These are phyloP conservation scores for Auanema sp. DNA, from an alignment of 2,888 invertebrate genomes.

Conservation along the genomic window DNA sequence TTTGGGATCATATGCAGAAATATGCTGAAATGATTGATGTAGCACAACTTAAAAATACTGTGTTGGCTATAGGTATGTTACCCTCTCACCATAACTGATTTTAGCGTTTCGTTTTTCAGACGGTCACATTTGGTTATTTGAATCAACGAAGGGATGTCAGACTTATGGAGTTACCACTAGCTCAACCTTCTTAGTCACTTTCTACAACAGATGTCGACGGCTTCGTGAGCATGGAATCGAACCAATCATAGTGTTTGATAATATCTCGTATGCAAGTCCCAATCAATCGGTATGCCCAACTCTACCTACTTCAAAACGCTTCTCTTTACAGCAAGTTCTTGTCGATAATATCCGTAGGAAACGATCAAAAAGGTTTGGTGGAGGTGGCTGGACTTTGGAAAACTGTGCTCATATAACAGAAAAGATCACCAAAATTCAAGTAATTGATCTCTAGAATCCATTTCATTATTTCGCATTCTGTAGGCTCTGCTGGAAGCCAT, in stretches of 20 bases:
- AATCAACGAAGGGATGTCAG: constrained; percentile 26
- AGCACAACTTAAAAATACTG: constrained; percentile 27
- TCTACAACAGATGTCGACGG: constrained; percentile 31
- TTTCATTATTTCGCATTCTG: constrained; percentile 5
- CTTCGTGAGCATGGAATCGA: constrained; percentile 26
- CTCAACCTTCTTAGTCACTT: constrained; percentile 27
- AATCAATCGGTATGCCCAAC: background rate
- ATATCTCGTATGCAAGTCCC: constrained; percentile 4
- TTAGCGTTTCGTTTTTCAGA: constrained; percentile 31
- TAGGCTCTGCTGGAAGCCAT: constrained; percentile 77
- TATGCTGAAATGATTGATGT: constrained; percentile 22
- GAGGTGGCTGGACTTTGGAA: background rate
- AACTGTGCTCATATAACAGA: background rate
- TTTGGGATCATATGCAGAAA: constrained; percentile 34
- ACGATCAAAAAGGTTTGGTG: background rate
- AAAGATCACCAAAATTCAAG: background rate
- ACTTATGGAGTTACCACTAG: constrained; percentile 23
- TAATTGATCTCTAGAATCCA: background rate
- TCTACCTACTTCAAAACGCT: background rate
- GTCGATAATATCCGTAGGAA: too few relatives aligned
- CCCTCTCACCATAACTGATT: too few relatives aligned
- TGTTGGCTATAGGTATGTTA: constrained; percentile 40
- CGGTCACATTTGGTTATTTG: constrained; percentile 46
- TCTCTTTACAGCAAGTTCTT: too few relatives aligned
- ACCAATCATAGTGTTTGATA: constrained; percentile 37